These are phyloP conservation scores for Apus apus DNA, from an alignment of 2,113 vertebrate genomes.

Conservation along the genomic window DNA sequence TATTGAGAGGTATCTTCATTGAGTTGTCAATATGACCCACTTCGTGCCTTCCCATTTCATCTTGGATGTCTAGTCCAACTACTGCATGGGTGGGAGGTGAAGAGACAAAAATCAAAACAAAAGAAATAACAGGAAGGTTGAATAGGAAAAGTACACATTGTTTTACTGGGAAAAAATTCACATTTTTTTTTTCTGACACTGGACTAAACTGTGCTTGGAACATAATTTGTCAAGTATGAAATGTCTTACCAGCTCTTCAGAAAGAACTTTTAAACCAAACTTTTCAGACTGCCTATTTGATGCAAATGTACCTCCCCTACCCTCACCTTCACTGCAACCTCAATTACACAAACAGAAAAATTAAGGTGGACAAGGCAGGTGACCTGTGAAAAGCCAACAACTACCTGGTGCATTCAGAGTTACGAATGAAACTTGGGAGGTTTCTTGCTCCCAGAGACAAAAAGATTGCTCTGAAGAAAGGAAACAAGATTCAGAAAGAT, in stretches of 20 bases:
- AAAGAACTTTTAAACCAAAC: background rate
- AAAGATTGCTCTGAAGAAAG: background rate
- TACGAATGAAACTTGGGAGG: background rate
- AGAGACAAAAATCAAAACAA: background rate
- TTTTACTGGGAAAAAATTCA: background rate
- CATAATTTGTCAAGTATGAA: background rate
- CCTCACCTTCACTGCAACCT: background rate
- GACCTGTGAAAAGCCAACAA: background rate
- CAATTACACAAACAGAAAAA: background rate
- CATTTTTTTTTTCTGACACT: background rate
- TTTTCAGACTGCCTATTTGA: background rate
- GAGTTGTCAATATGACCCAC: constrained; percentile 98
- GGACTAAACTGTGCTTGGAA: background rate
- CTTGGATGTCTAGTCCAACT: constrained; percentile 97
- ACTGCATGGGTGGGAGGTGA: constrained; percentile 72
- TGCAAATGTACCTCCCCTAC: background rate
- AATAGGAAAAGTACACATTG: background rate
- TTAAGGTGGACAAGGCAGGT: background rate
- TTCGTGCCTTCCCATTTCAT: constrained; percentile 98
- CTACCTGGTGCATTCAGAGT: background rate
- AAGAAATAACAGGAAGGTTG: background rate
- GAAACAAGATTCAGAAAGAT: background rate
- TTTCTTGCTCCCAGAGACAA: background rate
- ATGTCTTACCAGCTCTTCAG: background rate
- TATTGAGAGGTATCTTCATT: constrained; percentile 92